These are phyloP conservation scores for Mus musculus DNA, from an alignment of 2,113 vertebrate genomes.

Conservation along the genomic window GRCm39 chr1:121831501-121832000, in stretches of 20 bases:
- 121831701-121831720: too few relatives aligned
- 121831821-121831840: not conserved
- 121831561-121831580: not conserved
- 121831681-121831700: too few relatives aligned
- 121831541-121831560: not conserved
- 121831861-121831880: not conserved
- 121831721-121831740: too few relatives aligned
- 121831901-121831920: not conserved
- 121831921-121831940: not conserved
- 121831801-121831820: not conserved
- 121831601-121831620: too few relatives aligned
- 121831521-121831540: not conserved
- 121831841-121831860: not conserved
- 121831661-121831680: too few relatives aligned
- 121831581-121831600: too few relatives aligned
- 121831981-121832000: not conserved
- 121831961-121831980: not conserved
- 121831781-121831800: not conserved
- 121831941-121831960: not conserved
- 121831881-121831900: not conserved
- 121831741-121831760: not conserved
- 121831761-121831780: not conserved
- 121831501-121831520: not conserved
- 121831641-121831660: too few relatives aligned
- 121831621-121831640: too few relatives aligned